Evolutionary conservation across 2,888 invertebrate genomes (phyloP), one percentile per base, ranked within the genome.

Genomic region (Choristoneura rosaceana): DNA sequence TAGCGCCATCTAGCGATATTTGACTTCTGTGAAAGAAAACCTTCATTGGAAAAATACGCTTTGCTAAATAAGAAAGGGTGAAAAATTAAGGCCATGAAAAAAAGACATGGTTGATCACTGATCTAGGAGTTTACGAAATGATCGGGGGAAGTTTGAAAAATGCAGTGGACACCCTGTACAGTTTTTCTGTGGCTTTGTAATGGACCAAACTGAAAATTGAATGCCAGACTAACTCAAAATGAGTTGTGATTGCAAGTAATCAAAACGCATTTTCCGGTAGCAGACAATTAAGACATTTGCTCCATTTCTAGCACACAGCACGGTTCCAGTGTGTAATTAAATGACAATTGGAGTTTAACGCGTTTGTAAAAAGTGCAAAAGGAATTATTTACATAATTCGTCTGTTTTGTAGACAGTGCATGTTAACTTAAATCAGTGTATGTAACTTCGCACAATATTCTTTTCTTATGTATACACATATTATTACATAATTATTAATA

Each of bases 261-360:
- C 9, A 25, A 25, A 55, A 55, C 55, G 25, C 55, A 55, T 55
- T 55, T 55, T 55, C 55, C 55, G 55, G 25, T 55, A 55, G 55
- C 55, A 33, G 25, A 55, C 25, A 55, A 55, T 55, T 25, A 12
- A 25, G 12, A 25, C 25, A 12, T 55, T 25, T 10, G 55, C 12
- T 10, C 55, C 55, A 55, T 17, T 25, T 55, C n/a, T 14, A 45
- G 1, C n/a, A 7, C 7, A 47, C 12, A n/a, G 0, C 4, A 4
- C 5, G n/a, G n/a, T 7, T 5, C 3, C 14, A 47, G 47, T 4
- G 47, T n/a, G 43, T 43, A 43, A 43, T 43, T 8, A 43, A n/a
- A 47, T 47, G 45, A 45, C 45, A 45, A 45, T n/a, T 47, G 47
- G n/a, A 47, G 4, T 43, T 3, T 5, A 47, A 4, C n/a, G 5